Conservation (phyloP, 2,113 vertebrate genomes). For the Mobula birostris region DNA sequence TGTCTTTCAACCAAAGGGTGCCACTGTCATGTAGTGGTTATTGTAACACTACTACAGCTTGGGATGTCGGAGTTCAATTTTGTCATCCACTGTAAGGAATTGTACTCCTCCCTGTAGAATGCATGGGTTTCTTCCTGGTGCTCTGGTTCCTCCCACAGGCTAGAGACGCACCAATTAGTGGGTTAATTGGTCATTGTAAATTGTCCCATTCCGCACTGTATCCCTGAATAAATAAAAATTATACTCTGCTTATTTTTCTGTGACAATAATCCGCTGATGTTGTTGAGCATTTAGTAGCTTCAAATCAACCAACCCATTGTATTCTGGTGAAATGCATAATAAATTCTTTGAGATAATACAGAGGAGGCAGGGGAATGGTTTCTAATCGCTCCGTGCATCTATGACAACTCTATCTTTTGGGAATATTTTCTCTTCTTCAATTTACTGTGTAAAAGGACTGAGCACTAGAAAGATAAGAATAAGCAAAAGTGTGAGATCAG, state of each 20-base stretch:
- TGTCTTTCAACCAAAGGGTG: neutral
- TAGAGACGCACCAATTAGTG: too few relatives aligned
- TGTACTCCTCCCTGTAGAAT: too few relatives aligned
- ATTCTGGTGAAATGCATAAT: neutral
- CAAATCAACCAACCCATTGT: neutral
- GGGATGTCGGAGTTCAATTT: too few relatives aligned
- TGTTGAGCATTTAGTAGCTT: neutral
- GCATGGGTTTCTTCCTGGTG: too few relatives aligned
- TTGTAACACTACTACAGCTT: too few relatives aligned
- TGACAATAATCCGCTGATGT: neutral
- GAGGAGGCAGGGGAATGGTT: neutral
- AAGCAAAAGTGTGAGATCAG: neutral
- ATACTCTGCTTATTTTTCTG: neutral
- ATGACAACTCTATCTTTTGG: neutral
- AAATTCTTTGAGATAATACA: neutral
- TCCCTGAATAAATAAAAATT: neutral
- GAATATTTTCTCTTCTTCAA: neutral
- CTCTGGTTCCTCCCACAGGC: too few relatives aligned
- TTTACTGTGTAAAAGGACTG: neutral
- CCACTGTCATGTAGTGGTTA: too few relatives aligned
- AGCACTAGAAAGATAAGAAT: neutral
- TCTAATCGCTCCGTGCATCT: neutral
- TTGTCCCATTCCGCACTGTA: too few relatives aligned
- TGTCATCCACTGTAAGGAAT: too few relatives aligned
- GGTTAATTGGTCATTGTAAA: too few relatives aligned